These are phyloP conservation scores for Agrochola circellaris DNA, from an alignment of 2,888 invertebrate genomes.

Conservation along the genomic window DNA sequence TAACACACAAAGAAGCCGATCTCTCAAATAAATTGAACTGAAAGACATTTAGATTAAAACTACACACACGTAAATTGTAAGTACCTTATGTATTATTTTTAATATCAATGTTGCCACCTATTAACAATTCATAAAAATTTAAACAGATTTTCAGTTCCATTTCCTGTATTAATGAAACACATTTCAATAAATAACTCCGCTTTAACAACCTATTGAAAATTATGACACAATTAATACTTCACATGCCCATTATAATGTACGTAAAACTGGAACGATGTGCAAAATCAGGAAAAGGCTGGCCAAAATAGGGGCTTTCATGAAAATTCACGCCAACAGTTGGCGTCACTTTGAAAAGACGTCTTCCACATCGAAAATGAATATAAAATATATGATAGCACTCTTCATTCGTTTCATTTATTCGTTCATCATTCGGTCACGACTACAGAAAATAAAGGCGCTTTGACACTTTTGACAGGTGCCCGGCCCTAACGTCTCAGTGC, in stretches of 20 bases:
- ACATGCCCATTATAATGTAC: neutral
- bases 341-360: no score
- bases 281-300: neutral
- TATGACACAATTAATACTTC: constrained; percentile 13
- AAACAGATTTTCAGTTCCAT: constrained; percentile 22
- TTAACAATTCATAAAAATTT: constrained; percentile 9
- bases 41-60: neutral
- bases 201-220: constrained; percentile 16
- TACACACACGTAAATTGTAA: neutral
- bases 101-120: neutral
- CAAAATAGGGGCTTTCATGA: neutral
- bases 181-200: constrained; percentile 15
- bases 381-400: no score
- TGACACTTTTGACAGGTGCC: no score
- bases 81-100: neutral
- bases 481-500: no score
- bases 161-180: constrained; percentile 36
- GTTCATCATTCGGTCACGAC: no score
- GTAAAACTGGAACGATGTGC: neutral
- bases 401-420: no score
- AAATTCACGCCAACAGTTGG: no score
- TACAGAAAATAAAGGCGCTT: no score
- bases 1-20: no score
- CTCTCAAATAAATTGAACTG: neutral
- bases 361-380: no score